These are phyloP conservation scores for Eilema sororculum DNA, from an alignment of 2,888 invertebrate species.

Conservation along the genomic window DNA sequence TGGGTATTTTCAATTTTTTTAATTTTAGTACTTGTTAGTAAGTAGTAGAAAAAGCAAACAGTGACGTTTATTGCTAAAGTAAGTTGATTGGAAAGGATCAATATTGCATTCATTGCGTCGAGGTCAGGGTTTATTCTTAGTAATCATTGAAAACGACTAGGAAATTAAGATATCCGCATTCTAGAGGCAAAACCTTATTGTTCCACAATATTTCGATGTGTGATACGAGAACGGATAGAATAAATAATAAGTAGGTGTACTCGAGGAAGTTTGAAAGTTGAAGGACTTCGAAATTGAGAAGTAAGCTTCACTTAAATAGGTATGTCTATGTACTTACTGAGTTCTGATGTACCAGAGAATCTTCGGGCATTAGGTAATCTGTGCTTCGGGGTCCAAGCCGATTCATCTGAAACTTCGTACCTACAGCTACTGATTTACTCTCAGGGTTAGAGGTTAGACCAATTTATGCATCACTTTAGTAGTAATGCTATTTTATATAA, in stretches of 20 bases:
- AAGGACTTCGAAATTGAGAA: neutral
- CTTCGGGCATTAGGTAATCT: too few relatives aligned
- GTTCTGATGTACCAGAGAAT: too few relatives aligned
- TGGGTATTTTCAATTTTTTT: too few relatives aligned
- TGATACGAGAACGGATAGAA: neutral
- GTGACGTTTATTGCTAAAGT: neutral
- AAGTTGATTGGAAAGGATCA: conserved; percentile 5
- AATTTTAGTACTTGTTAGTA: too few relatives aligned
- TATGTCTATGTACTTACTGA: too few relatives aligned
- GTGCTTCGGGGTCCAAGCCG: too few relatives aligned
- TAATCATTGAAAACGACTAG: conserved; percentile 10
- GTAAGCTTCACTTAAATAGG: neutral
- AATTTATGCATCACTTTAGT: too few relatives aligned
- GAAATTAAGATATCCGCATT: conserved; percentile 13
- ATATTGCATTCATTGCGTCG: conserved; percentile 10
- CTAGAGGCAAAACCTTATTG: neutral
- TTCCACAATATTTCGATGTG: neutral
- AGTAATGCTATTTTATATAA: too few relatives aligned
- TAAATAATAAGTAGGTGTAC: neutral
- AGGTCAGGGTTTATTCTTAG: conserved; percentile 12
- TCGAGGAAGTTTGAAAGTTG: neutral
- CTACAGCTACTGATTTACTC: too few relatives aligned
- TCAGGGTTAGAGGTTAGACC: too few relatives aligned
- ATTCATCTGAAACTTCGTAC: too few relatives aligned
- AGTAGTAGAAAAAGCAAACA: conserved; percentile 3